Percentiles rank a stretch among this genome's conserved stretches.
Evolutionary conservation across 2,113 vertebrate genomes (phyloP).

Genomic region (Catharus fuscescens): DNA sequence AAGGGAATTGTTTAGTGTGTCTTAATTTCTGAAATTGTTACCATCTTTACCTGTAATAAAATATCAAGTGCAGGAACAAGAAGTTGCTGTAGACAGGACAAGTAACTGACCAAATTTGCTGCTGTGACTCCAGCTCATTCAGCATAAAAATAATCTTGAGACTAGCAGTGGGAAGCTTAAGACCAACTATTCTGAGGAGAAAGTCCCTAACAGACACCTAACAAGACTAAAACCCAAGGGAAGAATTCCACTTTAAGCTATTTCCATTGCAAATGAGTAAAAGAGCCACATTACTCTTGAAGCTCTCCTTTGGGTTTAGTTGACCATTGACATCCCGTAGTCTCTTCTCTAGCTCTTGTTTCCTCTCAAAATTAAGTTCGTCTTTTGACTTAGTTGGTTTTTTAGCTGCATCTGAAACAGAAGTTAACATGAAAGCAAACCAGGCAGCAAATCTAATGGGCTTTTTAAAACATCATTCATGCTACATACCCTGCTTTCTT

Average conservation of each 20-base stretch:
- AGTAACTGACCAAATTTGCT: neutral
- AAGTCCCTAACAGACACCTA: neutral
- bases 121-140: neutral
- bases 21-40: neutral
- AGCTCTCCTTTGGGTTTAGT: slow-evolving; percentile 54
- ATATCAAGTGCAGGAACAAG: neutral
- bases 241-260: neutral
- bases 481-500: slow-evolving; percentile 73
- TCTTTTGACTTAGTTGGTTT: slow-evolving; percentile 70
- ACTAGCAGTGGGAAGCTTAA: neutral
- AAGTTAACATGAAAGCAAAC: neutral
- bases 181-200: neutral
- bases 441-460: neutral
- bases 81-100: neutral
- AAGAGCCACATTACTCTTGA: slow-evolving; percentile 65
- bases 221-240: neutral
- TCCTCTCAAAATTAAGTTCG: slow-evolving; percentile 66
- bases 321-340: slow-evolving; percentile 68
- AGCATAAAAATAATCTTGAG: neutral
- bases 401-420: slow-evolving; percentile 55
- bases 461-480: neutral
- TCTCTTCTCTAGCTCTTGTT: slow-evolving; percentile 67
- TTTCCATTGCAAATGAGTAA: neutral
- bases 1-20: neutral
- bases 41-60: neutral